Conservation (phyloP, 2,888 invertebrate species). For the Heliconius ismenius region DNA sequence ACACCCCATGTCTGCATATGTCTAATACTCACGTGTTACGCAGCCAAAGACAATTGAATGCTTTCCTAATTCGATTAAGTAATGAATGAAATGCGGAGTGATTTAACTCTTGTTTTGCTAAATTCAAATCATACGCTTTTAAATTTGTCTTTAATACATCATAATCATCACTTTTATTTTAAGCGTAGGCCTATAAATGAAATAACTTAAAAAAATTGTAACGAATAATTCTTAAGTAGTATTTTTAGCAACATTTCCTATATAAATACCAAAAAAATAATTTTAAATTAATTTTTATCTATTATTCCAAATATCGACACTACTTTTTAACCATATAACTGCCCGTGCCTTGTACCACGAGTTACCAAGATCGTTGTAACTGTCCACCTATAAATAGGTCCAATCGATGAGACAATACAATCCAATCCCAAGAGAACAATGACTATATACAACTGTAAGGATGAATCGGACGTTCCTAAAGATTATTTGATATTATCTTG, state of each 20-base stretch:
- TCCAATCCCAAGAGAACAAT: conserved; percentile 70
- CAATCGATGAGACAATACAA: conserved; percentile 77
- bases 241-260: too few species aligned
- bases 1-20: conserved; percentile 74
- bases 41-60: conserved; percentile 59
- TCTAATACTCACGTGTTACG: conserved; percentile 71
- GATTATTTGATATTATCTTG: conserved; percentile 29
- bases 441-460: conserved; percentile 50
- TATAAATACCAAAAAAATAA: too few species aligned
- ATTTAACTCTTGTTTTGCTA: too few species aligned
- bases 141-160: too few species aligned
- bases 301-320: too few species aligned
- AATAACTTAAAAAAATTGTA: too few species aligned
- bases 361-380: conserved; percentile 48
- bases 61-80: conserved; percentile 29
- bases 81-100: conserved; percentile 16
- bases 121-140: neutral
- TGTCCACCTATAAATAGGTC: conserved; percentile 72
- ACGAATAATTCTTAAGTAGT: too few species aligned
- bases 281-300: too few species aligned
- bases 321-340: neutral
- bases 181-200: too few species aligned
- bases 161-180: too few species aligned
- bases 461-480: conserved; percentile 29
- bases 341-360: conserved; percentile 43